Percentiles rank a stretch among this genome's conserved stretches.
Evolutionary conservation across 2,888 invertebrate species (phyloP).

Genomic region (Pseudoips prasinana): DNA sequence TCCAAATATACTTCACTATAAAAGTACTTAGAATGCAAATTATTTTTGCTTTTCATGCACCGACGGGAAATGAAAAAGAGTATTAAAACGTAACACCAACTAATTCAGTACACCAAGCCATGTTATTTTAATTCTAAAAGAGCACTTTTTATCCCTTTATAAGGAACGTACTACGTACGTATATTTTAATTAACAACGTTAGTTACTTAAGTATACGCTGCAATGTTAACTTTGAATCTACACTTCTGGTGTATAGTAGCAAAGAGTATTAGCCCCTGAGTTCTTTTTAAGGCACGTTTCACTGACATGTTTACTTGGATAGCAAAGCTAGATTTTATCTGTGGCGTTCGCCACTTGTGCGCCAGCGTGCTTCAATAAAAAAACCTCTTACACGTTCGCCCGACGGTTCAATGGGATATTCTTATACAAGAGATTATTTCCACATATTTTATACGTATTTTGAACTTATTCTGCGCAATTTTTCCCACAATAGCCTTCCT

Average conservation of each 20-base stretch:
- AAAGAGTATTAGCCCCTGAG: conserved; percentile 25
- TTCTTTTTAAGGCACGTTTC: conserved; percentile 26
- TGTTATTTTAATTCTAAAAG: too few species aligned
- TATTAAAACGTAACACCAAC: too few species aligned
- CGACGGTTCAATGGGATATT: conserved; percentile 18
- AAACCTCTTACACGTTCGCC: conserved; percentile 22
- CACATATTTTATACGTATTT: conserved; percentile 11
- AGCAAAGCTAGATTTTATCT: conserved; percentile 37
- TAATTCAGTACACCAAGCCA: too few species aligned
- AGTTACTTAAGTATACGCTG: conserved; percentile 11
- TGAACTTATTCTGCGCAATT: conserved; percentile 5
- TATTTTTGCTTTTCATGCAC: too few species aligned
- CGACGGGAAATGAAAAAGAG: too few species aligned
- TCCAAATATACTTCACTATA: too few species aligned
- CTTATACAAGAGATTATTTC: conserved; percentile 9
- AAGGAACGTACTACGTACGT: too few species aligned
- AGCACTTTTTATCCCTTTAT: too few species aligned
- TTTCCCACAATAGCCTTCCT: conserved; percentile 10
- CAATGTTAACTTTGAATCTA: conserved; percentile 15
- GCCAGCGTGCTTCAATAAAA: conserved; percentile 15
- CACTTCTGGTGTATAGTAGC: conserved; percentile 16
- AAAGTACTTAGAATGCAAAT: too few species aligned
- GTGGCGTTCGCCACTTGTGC: conserved; percentile 25
- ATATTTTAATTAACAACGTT: conserved; percentile 22
- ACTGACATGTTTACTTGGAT: conserved; percentile 27